These are phyloP conservation scores for Ptychoptera contaminata DNA, from an alignment of 2,888 invertebrate species.

Conservation along the genomic window DNA sequence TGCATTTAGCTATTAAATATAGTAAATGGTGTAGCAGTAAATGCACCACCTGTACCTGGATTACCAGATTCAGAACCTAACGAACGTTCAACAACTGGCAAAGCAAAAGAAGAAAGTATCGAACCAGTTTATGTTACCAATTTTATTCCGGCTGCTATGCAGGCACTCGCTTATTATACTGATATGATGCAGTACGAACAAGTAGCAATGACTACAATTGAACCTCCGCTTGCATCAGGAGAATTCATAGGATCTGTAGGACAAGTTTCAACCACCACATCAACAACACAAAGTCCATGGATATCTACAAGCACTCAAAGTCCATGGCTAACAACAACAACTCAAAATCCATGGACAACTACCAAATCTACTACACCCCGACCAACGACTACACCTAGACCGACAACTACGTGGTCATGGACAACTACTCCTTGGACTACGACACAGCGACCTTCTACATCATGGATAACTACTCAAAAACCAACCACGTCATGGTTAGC, in stretches of 20 bases:
- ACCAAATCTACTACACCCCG: constrained; percentile 1
- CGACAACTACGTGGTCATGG: constrained; percentile 3
- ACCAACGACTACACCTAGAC: constrained; percentile 7
- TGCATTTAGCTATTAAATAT: no score
- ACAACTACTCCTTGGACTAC: not conserved
- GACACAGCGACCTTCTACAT: not conserved
- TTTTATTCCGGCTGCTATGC: constrained; percentile 30
- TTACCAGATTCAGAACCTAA: not conserved
- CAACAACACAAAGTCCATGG: constrained; percentile 4
- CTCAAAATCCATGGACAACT: constrained; percentile 17
- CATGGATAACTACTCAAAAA: not conserved
- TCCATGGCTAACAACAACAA: constrained; percentile 7
- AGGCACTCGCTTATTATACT: constrained; percentile 29
- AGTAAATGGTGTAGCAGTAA: not conserved
- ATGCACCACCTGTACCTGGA: constrained; percentile 4
- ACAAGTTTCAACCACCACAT: not conserved
- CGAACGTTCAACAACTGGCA: not conserved
- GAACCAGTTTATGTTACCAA: constrained; percentile 19
- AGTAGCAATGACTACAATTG: constrained; percentile 23
- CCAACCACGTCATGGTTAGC: not conserved
- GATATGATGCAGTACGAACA: constrained; percentile 30
- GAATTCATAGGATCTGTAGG: constrained; percentile 7
- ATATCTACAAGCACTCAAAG: no score
- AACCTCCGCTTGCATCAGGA: constrained; percentile 24
- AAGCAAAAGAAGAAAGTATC: not conserved